Percentiles rank a stretch among this genome's conserved stretches.
These are phyloP conservation scores for Apodemus agrarius DNA, from an alignment of 2,797 vertebrate genomes.

Conservation along the genomic window DNA sequence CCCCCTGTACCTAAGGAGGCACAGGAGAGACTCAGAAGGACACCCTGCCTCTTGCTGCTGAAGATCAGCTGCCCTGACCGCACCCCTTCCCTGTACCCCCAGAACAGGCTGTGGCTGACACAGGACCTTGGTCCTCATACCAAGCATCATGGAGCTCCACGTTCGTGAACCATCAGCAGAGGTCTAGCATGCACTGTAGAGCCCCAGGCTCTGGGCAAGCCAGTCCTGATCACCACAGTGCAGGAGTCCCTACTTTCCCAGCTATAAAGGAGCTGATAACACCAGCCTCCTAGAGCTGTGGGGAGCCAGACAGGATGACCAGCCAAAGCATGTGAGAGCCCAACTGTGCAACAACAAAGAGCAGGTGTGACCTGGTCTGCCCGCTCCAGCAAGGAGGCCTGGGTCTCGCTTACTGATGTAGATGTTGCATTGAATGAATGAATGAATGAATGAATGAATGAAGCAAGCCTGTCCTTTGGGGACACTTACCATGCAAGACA, in stretches of 20 bases:
- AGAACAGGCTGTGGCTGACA: background rate
- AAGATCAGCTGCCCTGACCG: background rate
- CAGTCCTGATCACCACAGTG: background rate
- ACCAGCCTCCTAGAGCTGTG: accelerated
- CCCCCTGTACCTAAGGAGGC: background rate
- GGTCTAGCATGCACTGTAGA: background rate
- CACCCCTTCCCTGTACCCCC: background rate
- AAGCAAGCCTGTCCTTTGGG: background rate
- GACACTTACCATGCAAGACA: background rate
- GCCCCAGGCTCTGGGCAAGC: background rate
- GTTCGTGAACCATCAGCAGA: background rate
- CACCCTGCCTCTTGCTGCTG: accelerated
- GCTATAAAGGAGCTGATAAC: background rate
- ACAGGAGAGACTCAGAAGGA: background rate
- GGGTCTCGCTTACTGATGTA: background rate
- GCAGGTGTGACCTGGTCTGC: background rate
- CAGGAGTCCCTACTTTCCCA: background rate
- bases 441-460: background rate
- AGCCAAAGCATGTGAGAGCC: background rate
- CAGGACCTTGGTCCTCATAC: background rate
- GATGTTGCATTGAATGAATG: background rate
- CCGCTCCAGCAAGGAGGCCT: background rate
- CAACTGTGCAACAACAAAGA: too few relatives aligned
- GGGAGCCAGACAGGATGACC: background rate
- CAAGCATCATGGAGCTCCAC: background rate